Base-by-base conservation (phyloP, 2,797 vertebrate genomes). In the Heteromormyrus szaboi region DNA sequence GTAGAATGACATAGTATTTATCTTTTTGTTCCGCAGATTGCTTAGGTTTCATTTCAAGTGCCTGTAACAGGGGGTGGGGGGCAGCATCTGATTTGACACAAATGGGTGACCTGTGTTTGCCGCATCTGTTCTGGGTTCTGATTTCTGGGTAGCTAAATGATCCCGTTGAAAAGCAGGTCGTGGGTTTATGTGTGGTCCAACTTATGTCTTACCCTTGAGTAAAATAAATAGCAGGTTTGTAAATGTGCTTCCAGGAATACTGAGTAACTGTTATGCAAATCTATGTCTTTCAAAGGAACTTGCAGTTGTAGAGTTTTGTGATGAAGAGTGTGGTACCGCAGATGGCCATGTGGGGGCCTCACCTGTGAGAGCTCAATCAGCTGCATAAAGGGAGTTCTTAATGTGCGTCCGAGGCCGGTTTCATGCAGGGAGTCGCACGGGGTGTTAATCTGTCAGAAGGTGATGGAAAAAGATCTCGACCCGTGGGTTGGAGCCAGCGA, bases 401-500 rank as follows among this genome's bases (percentile, higher is more conserved):
- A 92, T 91, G 90, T 91, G 68, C 7, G 62, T 90, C 92, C 33
- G 29, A 90, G 91, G 90, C 90, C 92, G 89, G 92, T 92, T 93
- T 91, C 85, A 92, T 90, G 88, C 89, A 87, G 59, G 25, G 89
- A 91, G 89, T 87, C 90, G 90, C 54, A 87, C 22, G 37, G 89
- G 91, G 84, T 90, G 86, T 92, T 22, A 17, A 50, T 72, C 59
- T 76, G 68, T 81, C 68, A 53, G 51, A 59, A 46, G 11, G 44
- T n/a, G 48, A 88, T n/a, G 22, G 46, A 46, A 2, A 79, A 56
- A 19, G 19, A 17, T 37, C n/a, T 37, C 14, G 22, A 53, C 50
- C 46, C 22, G n/a, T 68, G 22, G 19, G 29, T 3, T 72, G 29
- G 19, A 51, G 48, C 19, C 51, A 7, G 29, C 33, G 11, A 54